These are phyloP conservation scores for Ganaspis sp. DNA, from an alignment of 1,140 invertebrate genomes.

Conservation along the genomic window DNA sequence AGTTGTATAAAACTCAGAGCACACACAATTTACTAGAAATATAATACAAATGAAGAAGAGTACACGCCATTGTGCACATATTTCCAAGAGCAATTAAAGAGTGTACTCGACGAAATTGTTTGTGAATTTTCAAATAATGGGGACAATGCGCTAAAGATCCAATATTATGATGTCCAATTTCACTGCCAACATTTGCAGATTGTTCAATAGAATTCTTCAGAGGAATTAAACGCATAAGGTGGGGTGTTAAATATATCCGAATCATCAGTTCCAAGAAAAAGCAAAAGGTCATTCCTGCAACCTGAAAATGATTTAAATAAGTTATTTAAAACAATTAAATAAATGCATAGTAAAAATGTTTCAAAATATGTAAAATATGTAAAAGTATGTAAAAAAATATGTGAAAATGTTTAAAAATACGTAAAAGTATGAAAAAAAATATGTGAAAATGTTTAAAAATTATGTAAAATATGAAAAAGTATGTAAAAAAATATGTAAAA, in stretches of 20 bases:
- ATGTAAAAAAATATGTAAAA: too few species aligned
- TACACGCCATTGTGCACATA: conserved; percentile 83
- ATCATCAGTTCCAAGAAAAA: conserved; percentile 83
- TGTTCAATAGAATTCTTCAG: conserved; percentile 83
- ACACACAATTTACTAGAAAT: conserved; percentile 79
- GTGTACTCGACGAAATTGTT: conserved; percentile 82
- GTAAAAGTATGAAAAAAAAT: too few species aligned
- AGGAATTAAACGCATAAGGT: conserved; percentile 81
- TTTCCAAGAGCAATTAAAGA: conserved; percentile 84
- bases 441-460: too few species aligned
- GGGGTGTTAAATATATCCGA: conserved; percentile 82
- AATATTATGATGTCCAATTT: conserved; percentile 82
- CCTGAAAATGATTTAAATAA: conserved; percentile 74
- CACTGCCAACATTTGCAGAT: conserved; percentile 83
- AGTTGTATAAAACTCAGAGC: conserved; percentile 52
- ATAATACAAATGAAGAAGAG: conserved; percentile 83
- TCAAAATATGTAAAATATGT: too few species aligned
- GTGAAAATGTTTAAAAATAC: too few species aligned
- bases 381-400: too few species aligned
- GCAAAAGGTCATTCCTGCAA: conserved; percentile 80
- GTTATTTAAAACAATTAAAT: not conserved
- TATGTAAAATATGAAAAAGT: too few species aligned
- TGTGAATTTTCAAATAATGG: conserved; percentile 82
- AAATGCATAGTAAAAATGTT: not conserved
- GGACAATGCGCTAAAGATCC: conserved; percentile 83